Conservation (phyloP, 2,888 invertebrate genomes). For the Hirtodrosophila confusa region DNA sequence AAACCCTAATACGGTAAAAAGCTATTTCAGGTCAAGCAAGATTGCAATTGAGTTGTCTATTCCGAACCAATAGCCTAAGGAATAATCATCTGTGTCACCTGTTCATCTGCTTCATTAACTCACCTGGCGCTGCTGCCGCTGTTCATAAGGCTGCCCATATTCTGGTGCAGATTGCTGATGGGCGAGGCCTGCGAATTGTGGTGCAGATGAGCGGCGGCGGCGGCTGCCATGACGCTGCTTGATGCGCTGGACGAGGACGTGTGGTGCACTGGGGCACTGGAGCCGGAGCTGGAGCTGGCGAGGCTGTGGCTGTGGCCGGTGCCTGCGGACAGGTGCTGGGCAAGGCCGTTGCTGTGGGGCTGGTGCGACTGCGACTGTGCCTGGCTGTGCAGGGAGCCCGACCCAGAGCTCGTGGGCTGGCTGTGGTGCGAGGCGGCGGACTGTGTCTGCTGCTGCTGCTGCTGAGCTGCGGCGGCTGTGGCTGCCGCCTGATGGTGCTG, state of each 20-base stretch:
- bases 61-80: too few species aligned
- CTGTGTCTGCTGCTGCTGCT: constrained; percentile 48
- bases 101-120: constrained; percentile 21
- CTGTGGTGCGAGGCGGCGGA: constrained; percentile 54
- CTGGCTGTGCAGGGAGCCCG: constrained; percentile 56
- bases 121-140: constrained; percentile 84
- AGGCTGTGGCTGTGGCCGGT: constrained; percentile 57
- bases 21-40: too few species aligned
- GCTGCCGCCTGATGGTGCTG: constrained; percentile 63
- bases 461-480: constrained; percentile 38
- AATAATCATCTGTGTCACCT: too few species aligned
- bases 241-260: constrained; percentile 73
- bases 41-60: too few species aligned
- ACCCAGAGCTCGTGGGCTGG: constrained; percentile 47
- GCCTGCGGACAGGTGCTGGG: constrained; percentile 49
- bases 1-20: too few species aligned
- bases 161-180: constrained; percentile 84
- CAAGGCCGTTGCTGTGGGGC: constrained; percentile 68
- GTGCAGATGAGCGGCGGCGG: constrained; percentile 81
- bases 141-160: constrained; percentile 84
- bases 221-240: constrained; percentile 80
- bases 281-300: constrained; percentile 30
- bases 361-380: constrained; percentile 61
- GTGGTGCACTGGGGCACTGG: constrained; percentile 62
- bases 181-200: constrained; percentile 83